phyloP scores from a whole-genome alignment of 2,113 vertebrate species.

The Hippocampus zosterae region DNA sequence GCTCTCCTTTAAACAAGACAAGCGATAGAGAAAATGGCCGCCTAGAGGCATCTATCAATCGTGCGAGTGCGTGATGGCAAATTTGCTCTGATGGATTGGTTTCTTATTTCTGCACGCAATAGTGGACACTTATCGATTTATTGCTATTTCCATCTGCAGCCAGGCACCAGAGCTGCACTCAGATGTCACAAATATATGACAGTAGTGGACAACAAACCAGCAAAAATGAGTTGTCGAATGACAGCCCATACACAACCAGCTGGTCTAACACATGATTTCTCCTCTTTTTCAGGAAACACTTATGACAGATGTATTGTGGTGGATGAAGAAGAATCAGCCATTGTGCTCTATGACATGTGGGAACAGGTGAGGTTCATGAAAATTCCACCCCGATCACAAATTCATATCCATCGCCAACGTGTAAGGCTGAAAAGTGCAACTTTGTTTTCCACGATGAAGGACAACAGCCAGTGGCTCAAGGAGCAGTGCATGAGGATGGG shows the following conservation, averaged over 20 bases:
- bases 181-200: conserved; percentile 32
- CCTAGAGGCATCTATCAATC: background rate
- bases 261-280: conserved; percentile 25
- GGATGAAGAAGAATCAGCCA: conserved; percentile 90
- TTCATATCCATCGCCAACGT: background rate
- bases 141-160: conserved; percentile 48
- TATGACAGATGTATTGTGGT: conserved; percentile 91
- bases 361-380: conserved; percentile 81
- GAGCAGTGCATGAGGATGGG: conserved; percentile 98
- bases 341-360: conserved; percentile 95
- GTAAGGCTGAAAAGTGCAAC: conserved; percentile 10
- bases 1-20: background rate
- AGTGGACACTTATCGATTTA: conserved; percentile 43
- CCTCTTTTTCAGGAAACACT: conserved; percentile 77
- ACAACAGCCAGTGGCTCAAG: conserved; percentile 89
- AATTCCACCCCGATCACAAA: background rate
- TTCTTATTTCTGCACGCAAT: conserved; percentile 25
- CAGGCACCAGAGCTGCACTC: conserved; percentile 18
- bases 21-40: background rate
- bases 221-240: conserved; percentile 21
- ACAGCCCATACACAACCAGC: conserved; percentile 4
- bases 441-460: conserved; percentile 64
- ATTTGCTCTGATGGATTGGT: background rate
- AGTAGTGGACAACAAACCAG: conserved; percentile 4
- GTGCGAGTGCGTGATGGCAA: background rate